Percentiles rank a stretch among this genome's conserved stretches.
phyloP scores from a whole-genome alignment of 2,888 invertebrate genomes.

The Megalurothrips usitatus region DNA sequence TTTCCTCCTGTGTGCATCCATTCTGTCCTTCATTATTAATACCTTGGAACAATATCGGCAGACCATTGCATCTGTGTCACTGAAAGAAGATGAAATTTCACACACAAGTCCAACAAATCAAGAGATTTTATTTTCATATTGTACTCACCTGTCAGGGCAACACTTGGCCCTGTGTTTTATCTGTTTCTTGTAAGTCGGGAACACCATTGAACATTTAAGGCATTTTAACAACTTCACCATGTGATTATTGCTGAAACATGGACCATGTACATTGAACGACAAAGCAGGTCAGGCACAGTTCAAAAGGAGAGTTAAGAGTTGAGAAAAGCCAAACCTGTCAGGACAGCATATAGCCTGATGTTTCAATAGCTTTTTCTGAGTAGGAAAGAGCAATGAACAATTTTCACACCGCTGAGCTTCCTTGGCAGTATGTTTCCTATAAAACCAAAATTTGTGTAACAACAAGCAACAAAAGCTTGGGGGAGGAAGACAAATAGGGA shows the following conservation, averaged over 20 bases:
- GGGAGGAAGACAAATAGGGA: not conserved
- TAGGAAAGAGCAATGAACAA: not conserved
- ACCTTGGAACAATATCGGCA: not conserved
- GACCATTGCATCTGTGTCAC: not conserved
- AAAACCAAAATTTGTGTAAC: not conserved
- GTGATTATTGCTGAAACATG: not conserved
- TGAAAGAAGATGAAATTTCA: not conserved
- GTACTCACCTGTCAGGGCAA: not conserved
- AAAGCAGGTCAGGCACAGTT: not conserved
- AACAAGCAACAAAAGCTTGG: not conserved
- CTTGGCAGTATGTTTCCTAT: not conserved
- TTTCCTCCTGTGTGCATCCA: not conserved
- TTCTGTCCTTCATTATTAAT: not conserved
- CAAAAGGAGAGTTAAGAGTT: no score
- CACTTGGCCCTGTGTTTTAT: not conserved
- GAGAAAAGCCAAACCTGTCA: not conserved
- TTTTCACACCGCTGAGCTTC: not conserved
- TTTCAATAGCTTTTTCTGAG: conserved; percentile 14
- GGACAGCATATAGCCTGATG: not conserved
- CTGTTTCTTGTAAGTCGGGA: not conserved
- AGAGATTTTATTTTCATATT: not conserved
- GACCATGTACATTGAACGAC: not conserved
- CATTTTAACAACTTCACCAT: not conserved
- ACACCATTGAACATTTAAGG: not conserved
- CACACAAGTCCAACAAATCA: not conserved